These are phyloP conservation scores for Toxotes lorentzi DNA, from an alignment of 2,797 vertebrate genomes.

Conservation along the genomic window DNA sequence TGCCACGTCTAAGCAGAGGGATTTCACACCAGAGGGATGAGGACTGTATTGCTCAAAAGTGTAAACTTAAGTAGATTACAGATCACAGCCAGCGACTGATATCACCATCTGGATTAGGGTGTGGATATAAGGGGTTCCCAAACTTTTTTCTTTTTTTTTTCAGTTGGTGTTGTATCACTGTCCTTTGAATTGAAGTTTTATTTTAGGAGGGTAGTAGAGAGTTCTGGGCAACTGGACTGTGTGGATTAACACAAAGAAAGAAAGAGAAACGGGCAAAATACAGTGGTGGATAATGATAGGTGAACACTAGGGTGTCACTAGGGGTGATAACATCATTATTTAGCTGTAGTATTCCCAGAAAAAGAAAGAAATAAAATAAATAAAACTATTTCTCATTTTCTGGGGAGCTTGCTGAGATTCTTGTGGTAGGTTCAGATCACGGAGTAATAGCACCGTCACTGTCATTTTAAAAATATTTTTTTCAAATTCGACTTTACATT, in stretches of 20 bases:
- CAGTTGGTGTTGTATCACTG: not conserved
- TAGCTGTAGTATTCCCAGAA: not conserved
- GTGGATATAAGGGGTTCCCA: slow-evolving; percentile 43
- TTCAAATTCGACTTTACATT: not conserved
- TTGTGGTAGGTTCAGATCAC: not conserved
- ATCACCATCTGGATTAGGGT: slow-evolving; percentile 62
- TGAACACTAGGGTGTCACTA: too few relatives aligned
- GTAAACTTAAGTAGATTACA: slow-evolving; percentile 71
- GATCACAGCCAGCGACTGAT: slow-evolving; percentile 33
- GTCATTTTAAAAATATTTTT: not conserved
- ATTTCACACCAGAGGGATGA: slow-evolving; percentile 72
- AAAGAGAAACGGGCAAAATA: not conserved
- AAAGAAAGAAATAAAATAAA: not conserved
- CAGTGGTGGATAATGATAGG: not conserved
- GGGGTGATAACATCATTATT: not conserved
- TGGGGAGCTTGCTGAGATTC: not conserved
- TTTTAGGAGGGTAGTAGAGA: not conserved
- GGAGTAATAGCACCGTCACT: not conserved
- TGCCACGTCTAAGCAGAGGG: slow-evolving; percentile 61
- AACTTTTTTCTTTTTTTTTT: slow-evolving; percentile 42
- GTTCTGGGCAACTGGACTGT: not conserved
- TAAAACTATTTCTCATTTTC: not conserved
- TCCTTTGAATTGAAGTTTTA: slow-evolving; percentile 17
- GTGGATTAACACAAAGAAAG: not conserved
- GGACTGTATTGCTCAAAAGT: slow-evolving; percentile 63